Conservation (phyloP, 2,797 vertebrate genomes). For the Jordanella pulchra region DNA sequence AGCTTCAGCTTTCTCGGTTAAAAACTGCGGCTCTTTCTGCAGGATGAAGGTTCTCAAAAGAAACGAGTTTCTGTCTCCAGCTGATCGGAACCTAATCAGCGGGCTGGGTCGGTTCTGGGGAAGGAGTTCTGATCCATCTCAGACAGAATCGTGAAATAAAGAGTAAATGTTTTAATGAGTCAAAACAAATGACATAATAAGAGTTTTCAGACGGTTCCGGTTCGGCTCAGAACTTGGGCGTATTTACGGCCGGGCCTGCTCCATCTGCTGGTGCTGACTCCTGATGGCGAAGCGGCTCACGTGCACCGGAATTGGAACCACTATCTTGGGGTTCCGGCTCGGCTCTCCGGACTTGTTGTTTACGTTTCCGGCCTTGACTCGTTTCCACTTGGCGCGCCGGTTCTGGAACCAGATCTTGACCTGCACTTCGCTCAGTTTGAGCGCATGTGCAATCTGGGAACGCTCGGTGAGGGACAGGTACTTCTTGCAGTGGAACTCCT, state of each 20-base stretch:
- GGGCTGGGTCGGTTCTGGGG: neutral
- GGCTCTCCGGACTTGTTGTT: constrained; percentile 98
- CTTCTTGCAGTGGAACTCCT: constrained; percentile 99
- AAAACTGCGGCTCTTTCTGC: neutral
- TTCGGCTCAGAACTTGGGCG: neutral
- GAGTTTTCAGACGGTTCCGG: neutral
- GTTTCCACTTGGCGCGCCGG: constrained; percentile 96
- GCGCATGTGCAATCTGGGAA: constrained; percentile 96
- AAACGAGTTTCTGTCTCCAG: neutral
- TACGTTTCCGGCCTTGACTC: constrained; percentile 96
- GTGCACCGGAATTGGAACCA: constrained; percentile 97
- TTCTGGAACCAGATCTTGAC: constrained; percentile 99
- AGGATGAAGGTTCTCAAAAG: neutral
- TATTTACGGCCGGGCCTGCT: constrained; percentile 88
- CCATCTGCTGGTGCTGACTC: constrained; percentile 98
- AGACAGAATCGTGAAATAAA: neutral
- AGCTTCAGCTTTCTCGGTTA: neutral
- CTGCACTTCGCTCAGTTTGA: constrained; percentile 98
- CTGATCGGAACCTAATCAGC: neutral
- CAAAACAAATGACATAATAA: neutral
- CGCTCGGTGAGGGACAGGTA: constrained; percentile 97
- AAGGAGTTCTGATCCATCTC: neutral
- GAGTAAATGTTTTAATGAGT: neutral
- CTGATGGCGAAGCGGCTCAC: constrained; percentile 97
- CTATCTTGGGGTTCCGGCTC: constrained; percentile 95